These are phyloP conservation scores for Paraplagusia blochii DNA, from an alignment of 2,113 vertebrate species.

Conservation along the genomic window DNA sequence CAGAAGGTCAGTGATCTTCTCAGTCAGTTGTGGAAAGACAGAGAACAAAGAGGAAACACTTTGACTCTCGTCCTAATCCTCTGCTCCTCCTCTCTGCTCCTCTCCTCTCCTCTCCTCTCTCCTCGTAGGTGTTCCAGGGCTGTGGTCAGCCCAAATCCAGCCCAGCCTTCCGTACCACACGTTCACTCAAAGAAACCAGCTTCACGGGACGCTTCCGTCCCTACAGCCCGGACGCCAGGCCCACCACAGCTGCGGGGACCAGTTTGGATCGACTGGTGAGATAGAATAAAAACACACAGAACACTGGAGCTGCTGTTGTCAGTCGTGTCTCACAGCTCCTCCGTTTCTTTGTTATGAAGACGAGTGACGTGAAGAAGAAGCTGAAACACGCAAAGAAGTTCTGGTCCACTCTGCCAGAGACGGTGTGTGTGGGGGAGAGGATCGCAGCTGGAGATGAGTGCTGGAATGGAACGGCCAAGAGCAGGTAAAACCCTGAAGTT, in stretches of 20 bases:
- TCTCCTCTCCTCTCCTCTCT: neutral
- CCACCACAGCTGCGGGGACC: slow-evolving; percentile 93
- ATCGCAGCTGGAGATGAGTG: slow-evolving; percentile 80
- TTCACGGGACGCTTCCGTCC: slow-evolving; percentile 91
- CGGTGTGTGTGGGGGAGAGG: slow-evolving; percentile 84
- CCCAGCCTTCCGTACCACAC: slow-evolving; percentile 71
- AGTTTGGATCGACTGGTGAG: slow-evolving; percentile 92
- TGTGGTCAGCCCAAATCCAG: slow-evolving; percentile 87
- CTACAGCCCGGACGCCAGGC: slow-evolving; percentile 87
- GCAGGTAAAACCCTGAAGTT: slow-evolving; percentile 86
- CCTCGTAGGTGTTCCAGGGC: slow-evolving; percentile 91
- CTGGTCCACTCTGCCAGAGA: slow-evolving; percentile 94
- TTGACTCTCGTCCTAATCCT: neutral
- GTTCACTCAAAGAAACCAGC: slow-evolving; percentile 80
- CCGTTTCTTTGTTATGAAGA: slow-evolving; percentile 66
- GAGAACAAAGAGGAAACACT: no score
- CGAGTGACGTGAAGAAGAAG: slow-evolving; percentile 93
- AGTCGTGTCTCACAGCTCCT: neutral
- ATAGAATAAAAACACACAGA: neutral
- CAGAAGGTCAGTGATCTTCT: slow-evolving; percentile 82
- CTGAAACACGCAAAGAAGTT: slow-evolving; percentile 94
- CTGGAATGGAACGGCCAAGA: slow-evolving; percentile 91
- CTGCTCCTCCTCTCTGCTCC: neutral
- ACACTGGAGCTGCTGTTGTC: neutral
- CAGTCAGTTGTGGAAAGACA: no score